Percentiles rank a stretch among this genome's conserved stretches.
Evolutionary conservation across 2,888 invertebrate species (phyloP).

Genomic region (Ochropacha duplaris): DNA sequence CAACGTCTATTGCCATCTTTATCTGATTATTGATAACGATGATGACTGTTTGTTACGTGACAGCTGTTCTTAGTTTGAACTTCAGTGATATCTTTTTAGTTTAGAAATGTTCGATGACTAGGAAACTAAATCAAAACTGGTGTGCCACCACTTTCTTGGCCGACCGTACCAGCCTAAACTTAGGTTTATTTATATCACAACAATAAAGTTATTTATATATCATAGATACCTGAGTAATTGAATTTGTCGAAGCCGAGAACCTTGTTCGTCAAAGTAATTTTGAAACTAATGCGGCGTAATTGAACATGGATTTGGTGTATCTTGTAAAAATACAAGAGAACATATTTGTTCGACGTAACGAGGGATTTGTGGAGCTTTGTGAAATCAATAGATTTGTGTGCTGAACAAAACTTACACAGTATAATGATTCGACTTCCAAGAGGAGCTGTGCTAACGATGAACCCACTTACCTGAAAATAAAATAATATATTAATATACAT

Average conservation of each 20-base stretch:
- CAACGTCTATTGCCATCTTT: too few relatives aligned
- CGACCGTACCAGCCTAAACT: constrained; percentile 16
- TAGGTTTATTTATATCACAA: constrained; percentile 22
- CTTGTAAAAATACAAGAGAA: constrained; percentile 17
- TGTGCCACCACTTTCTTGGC: too few relatives aligned
- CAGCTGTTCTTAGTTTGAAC: too few relatives aligned
- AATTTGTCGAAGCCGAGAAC: constrained; percentile 31
- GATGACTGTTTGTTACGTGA: too few relatives aligned
- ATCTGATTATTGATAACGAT: too few relatives aligned
- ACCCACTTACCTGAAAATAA: constrained; percentile 55
- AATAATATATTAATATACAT: constrained; percentile 22
- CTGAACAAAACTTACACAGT: constrained; percentile 38
- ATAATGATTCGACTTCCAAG: constrained; percentile 35
- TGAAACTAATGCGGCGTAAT: constrained; percentile 44
- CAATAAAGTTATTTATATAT: too few relatives aligned
- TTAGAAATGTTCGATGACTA: too few relatives aligned
- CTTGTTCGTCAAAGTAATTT: constrained; percentile 35
- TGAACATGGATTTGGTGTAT: constrained; percentile 32
- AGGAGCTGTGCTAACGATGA: constrained; percentile 33
- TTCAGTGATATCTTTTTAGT: too few relatives aligned
- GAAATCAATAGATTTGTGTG: constrained; percentile 42
- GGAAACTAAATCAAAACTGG: too few relatives aligned
- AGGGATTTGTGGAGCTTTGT: constrained; percentile 41
- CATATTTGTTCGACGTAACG: constrained; percentile 29
- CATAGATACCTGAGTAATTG: constrained; percentile 31